Base-by-base conservation (phyloP, 1,140 invertebrate species). In the Arctopsyche grandis region DNA sequence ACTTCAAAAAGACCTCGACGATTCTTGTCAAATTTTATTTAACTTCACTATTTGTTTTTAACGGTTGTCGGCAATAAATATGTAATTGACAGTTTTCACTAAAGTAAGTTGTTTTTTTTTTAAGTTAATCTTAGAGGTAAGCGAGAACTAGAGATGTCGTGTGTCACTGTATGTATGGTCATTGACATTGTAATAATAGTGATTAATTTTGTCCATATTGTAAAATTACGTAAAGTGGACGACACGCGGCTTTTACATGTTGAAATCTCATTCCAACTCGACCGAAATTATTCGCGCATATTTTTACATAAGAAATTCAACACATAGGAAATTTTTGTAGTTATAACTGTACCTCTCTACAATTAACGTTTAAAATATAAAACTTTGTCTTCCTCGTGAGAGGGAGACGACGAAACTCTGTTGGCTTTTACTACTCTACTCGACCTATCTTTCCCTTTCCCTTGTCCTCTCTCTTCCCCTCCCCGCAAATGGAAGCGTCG, bases 311-410 rank as follows among this genome's bases (percentile, higher is more conserved):
- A 82, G 77, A 79, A 76, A 81, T 73, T 78, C 71, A 77, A 82
- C 75, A 77, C 79, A 82, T 80, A 82, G 81, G 78, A 82, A 82
- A 66, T 26, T 66, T 80, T 81, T 82, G 81, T 82, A 82, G 81
- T 77, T 82, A 82, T 82, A 75, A 80, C 81, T 82, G 81, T 82
- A 82, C 81, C 81, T 82, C 79, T 82, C 81, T 80, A 80, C 69
- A 75, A 80, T 82, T 77, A 82, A 80, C 79, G 79, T 80, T 80
- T 80, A 71, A 82, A 82, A 79, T 82, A 82, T 79, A 80, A 82
- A 82, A 66, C 9, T 63, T 80, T 80, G 77, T 80, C 74, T 80
- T 79, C 81, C 75, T 82, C 81, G 81, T 52, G 14, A 80, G 71
- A 77, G 74, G 79, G 79, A 79, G 77, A 79, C 77, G 77, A 82